Evolutionary conservation across 2,797 vertebrate genomes (phyloP), one percentile per base, ranked within the genome.

Genomic region (Danio aesculapii): DNA sequence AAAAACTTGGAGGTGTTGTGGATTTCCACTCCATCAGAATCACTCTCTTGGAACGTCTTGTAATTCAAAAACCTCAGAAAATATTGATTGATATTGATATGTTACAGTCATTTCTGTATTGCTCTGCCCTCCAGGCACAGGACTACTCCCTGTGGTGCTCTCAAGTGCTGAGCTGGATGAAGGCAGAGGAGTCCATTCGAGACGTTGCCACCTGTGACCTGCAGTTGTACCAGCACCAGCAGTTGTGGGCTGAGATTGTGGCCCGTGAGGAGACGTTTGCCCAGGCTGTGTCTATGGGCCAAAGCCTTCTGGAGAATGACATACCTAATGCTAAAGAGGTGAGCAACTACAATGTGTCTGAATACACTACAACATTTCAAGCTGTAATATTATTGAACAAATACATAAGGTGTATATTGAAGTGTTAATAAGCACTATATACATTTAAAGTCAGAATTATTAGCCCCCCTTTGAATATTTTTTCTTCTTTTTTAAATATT

Each of bases 61-160:
- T 6, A 66, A 66, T 41, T 39, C 30, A 16, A 63, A 16, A 41
- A 16, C 1, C 41, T 8, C 16, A 16, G 4, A 43, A 30, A 50
- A 30, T 53, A 53, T 70, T 44, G 41, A 6, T 30, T 46, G 41
- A 21, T 8, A n/a, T n/a, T n/a, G n/a, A 30, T 39, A 1, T 9
- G 46, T 46, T 30, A 43, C 2, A 43, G 14, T 13, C 13, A 12
- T 47, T 9, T 41, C 30, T 49, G n/a, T 47, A 30, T 46, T 66
- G 5, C 19, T 6, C 17, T 76, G 30, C 77, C 9, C 75, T 85
- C 6, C 86, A 98, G 96, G 94, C 91, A 0, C 91, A 91, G 88
- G 94, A 97, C 80, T 96, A 95, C 84, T 86, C 90, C 69, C 92
- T 94, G 66, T 97, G 96, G 96, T 92, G 93, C 61, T 88, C 92